Evolutionary conservation across 2,113 vertebrate genomes (phyloP).

Genomic region (Clupea harengus): DNA sequence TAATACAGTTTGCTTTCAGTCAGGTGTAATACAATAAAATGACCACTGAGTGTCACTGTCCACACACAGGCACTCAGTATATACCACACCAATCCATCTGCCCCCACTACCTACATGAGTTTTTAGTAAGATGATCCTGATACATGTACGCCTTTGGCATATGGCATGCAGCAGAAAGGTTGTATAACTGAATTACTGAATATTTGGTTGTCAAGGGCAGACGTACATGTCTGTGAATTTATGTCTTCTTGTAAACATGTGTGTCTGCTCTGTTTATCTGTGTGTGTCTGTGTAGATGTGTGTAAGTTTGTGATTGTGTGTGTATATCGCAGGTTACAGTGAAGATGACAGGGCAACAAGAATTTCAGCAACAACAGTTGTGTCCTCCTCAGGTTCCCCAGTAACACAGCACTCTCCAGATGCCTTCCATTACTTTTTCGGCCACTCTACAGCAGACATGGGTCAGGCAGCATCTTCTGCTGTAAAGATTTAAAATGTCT

Average conservation of each 20-base stretch:
- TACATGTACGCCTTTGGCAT: neutral
- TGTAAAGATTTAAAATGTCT: neutral
- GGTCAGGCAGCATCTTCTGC: neutral
- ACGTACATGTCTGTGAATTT: neutral
- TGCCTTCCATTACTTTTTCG: too few species aligned
- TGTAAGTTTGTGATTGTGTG: neutral
- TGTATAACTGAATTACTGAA: neutral
- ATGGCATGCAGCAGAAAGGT: neutral
- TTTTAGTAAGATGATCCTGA: neutral
- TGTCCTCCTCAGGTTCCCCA: neutral
- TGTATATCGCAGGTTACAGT: neutral
- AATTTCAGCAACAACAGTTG: neutral
- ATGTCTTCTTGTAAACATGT: neutral
- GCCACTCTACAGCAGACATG: neutral
- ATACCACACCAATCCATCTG: too few species aligned
- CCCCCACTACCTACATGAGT: neutral
- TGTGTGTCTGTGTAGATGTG: neutral
- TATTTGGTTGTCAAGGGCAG: neutral
- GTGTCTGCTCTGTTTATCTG: neutral
- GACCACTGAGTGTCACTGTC: slow-evolving; percentile 51
- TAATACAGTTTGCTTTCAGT: neutral
- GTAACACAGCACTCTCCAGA: neutral
- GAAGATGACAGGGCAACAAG: neutral
- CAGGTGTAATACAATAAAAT: neutral
- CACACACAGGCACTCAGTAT: slow-evolving; percentile 28